Percentiles rank a stretch among this genome's conserved stretches.
Conservation (phyloP, 2,797 vertebrate genomes). For the Sebastes trivittatus region DNA sequence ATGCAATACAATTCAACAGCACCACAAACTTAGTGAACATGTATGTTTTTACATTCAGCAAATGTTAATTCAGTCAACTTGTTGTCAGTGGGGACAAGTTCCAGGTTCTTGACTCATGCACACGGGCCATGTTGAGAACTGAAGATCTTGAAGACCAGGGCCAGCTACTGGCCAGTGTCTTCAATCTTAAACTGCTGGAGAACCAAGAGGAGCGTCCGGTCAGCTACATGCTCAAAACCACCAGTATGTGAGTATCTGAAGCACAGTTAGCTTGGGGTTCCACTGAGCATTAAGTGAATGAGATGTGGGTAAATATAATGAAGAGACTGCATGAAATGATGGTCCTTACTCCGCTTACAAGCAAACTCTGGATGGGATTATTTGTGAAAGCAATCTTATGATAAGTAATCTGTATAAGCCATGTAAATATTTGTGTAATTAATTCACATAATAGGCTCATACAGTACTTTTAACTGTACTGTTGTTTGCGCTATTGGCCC, state of each 20-base stretch:
- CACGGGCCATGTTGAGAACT: slow-evolving; percentile 91
- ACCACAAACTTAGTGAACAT: neutral
- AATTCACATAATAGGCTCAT: neutral
- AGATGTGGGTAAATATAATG: neutral
- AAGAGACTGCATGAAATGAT: neutral
- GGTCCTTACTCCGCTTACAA: neutral
- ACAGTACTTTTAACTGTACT: neutral
- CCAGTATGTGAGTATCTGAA: slow-evolving; percentile 88
- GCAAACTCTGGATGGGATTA: neutral
- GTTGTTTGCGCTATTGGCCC: neutral
- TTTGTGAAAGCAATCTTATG: neutral
- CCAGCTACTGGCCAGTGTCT: slow-evolving; percentile 90
- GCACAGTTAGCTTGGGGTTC: neutral
- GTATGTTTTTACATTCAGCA: neutral
- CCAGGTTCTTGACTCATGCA: slow-evolving; percentile 93
- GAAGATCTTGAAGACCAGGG: slow-evolving; percentile 96
- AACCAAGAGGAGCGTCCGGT: slow-evolving; percentile 91
- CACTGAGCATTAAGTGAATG: neutral
- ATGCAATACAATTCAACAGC: neutral
- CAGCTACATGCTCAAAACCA: slow-evolving; percentile 93
- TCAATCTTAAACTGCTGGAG: slow-evolving; percentile 92
- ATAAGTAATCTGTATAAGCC: neutral
- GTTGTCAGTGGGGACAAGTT: slow-evolving; percentile 88
- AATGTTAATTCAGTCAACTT: slow-evolving; percentile 5
- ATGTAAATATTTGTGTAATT: neutral